Percentiles rank a stretch among this genome's conserved stretches.
Conservation (phyloP, 2,797 vertebrate species). For the Nasua narica region DNA sequence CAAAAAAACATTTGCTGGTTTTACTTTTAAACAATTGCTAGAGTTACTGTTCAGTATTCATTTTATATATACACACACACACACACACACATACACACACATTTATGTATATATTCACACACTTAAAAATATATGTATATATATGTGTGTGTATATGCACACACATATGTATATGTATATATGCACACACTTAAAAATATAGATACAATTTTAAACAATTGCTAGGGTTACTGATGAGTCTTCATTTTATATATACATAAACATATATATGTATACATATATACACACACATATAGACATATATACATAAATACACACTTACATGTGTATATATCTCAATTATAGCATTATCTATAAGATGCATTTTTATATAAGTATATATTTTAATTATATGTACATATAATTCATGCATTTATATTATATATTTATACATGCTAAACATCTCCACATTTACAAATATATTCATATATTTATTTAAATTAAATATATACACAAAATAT, state of each 20-base stretch:
- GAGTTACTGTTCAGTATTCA: background rate
- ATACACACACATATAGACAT: background rate
- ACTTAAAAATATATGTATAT: background rate
- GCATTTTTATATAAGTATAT: background rate
- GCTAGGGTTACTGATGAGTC: background rate
- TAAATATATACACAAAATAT: background rate
- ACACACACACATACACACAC: background rate
- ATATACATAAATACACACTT: background rate
- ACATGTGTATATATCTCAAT: background rate
- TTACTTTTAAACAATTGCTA: background rate
- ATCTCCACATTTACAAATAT: background rate
- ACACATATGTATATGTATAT: background rate
- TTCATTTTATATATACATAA: background rate
- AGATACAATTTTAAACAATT: background rate
- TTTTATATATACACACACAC: background rate
- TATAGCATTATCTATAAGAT: background rate
- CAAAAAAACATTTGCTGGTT: background rate
- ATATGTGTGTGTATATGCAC: background rate
- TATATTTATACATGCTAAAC: background rate
- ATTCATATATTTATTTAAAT: background rate
- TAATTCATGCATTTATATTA: background rate
- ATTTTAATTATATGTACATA: background rate
- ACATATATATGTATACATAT: background rate
- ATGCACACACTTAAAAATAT: background rate
- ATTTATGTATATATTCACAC: background rate